Conservation (phyloP, 2,797 vertebrate genomes). For the Synaphobranchus kaupii region DNA sequence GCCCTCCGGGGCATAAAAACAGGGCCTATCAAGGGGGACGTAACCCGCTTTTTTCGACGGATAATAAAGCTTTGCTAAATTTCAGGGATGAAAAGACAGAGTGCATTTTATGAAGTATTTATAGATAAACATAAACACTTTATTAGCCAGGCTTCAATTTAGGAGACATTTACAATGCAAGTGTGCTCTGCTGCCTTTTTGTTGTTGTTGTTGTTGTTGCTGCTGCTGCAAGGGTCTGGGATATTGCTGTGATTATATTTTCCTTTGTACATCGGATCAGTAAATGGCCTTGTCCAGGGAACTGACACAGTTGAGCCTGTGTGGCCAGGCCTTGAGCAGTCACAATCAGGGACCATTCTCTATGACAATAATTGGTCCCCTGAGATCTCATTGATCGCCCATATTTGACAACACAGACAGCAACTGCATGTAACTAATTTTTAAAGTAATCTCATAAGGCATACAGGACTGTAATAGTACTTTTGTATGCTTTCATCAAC, state of each 20-base stretch:
- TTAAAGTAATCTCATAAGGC: background rate
- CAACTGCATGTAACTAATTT: background rate
- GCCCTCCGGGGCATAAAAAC: background rate
- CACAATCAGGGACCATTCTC: background rate
- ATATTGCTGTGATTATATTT: slow-evolving; percentile 50
- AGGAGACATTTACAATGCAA: slow-evolving; percentile 38
- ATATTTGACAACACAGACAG: slow-evolving; percentile 30
- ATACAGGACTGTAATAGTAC: background rate
- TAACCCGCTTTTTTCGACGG: slow-evolving; percentile 34
- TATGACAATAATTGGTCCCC: background rate
- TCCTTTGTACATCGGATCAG: slow-evolving; percentile 31
- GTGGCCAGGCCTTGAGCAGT: background rate
- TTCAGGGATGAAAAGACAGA: slow-evolving; percentile 29
- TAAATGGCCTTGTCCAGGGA: slow-evolving; percentile 2
- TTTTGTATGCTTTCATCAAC: background rate
- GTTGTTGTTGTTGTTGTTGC: no score
- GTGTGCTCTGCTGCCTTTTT: slow-evolving; percentile 33
- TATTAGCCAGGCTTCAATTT: slow-evolving; percentile 36
- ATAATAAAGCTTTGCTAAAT: slow-evolving; percentile 55
- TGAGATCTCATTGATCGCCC: slow-evolving; percentile 30
- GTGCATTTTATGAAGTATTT: slow-evolving; percentile 14
- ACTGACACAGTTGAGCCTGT: background rate
- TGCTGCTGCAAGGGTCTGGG: slow-evolving; percentile 30
- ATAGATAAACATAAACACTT: slow-evolving; percentile 33
- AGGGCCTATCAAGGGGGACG: background rate